Base-by-base conservation (phyloP, 2,888 invertebrate genomes). In the Heliconius erato region DNA sequence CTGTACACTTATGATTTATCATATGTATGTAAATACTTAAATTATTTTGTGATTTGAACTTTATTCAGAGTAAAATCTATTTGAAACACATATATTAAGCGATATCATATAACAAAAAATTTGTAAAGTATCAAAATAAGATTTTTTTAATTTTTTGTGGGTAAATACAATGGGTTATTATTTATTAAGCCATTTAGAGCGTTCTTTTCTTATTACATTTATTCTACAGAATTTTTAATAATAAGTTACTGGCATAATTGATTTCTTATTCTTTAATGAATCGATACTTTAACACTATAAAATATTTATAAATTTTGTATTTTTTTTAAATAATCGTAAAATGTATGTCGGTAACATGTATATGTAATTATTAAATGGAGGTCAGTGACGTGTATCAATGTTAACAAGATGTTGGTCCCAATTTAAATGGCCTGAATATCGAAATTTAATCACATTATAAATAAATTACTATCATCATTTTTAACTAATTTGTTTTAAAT, bases 21-120 rank as follows among this genome's bases (percentile, higher is more conserved):
- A 76, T 76, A 72, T 72, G 44, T 49, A 72, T 16, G 74, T 82
- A 79, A 74, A 79, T 79, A 79, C 69, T 82, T 79, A 79, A 59
- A 26, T 79, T 82, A 79, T 79, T 79, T 79, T 77, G 82, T 82
- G 76, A 77, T 79, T 82, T 79, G 79, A 82, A 79, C 79, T 82
- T 79, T 79, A 76, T 28, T 74, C 63, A 67, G 44, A 67, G 67
- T 74, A 26, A 49, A 49, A 35, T n/a, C 32, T 63, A 49, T 79
- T 68, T 69, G n/a, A 54, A 54, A 79, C 44, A 68, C 49, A 32
- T 23, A 69, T 76, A 76, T 76, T 35, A 63, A 16, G n/a, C 4
- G 40, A 63, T 76, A 63, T 59, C 74, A 59, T 35, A 63, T 59
- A 59, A 76, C 32, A 76, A 65, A n/a, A 26, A 23, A 54, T 49